A percentile compares a stretch with the other conserved stretches of the same genome.
phyloP scores from a whole-genome alignment of 2,888 invertebrate species.

The Dicycla oo region DNA sequence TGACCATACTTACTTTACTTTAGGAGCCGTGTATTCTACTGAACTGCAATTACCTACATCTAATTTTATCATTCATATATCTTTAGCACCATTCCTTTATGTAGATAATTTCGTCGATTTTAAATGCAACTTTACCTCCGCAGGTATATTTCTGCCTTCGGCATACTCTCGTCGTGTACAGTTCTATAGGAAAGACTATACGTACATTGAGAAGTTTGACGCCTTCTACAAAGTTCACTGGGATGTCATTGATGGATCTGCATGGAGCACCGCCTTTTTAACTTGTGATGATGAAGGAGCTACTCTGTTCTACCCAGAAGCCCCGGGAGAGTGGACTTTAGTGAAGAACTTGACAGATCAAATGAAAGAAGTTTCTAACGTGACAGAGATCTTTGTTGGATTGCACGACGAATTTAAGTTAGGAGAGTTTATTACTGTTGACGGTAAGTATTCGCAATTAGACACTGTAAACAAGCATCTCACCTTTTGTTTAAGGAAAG shows the following conservation, averaged over 20 bases:
- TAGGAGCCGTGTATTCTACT: not conserved
- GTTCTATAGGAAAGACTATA: constrained; percentile 74
- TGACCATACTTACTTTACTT: not conserved
- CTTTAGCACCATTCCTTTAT: no score
- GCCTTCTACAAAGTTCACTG: constrained; percentile 76
- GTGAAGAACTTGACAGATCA: constrained; percentile 61
- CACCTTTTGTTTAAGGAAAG: not conserved
- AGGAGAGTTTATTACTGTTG: constrained; percentile 73
- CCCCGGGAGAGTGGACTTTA: constrained; percentile 68
- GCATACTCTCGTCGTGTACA: constrained; percentile 54
- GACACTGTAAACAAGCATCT: not conserved
- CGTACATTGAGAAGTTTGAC: constrained; percentile 68
- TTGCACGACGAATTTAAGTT: constrained; percentile 70
- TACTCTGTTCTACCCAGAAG: constrained; percentile 71
- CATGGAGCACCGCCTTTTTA: constrained; percentile 68
- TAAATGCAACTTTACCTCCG: not conserved
- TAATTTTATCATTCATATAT: not conserved
- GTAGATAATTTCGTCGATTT: not conserved
- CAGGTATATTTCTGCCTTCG: constrained; percentile 54
- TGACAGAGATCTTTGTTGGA: constrained; percentile 70
- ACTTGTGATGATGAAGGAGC: constrained; percentile 73
- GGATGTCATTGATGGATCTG: constrained; percentile 49
- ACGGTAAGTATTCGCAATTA: constrained; percentile 68
- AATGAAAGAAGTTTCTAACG: constrained; percentile 56
- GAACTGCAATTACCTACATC: not conserved